A percentile compares a stretch with the other conserved stretches of the same genome.
Evolutionary conservation across 2,113 vertebrate species (phyloP).

Genomic region (Lamprotornis superbus): DNA sequence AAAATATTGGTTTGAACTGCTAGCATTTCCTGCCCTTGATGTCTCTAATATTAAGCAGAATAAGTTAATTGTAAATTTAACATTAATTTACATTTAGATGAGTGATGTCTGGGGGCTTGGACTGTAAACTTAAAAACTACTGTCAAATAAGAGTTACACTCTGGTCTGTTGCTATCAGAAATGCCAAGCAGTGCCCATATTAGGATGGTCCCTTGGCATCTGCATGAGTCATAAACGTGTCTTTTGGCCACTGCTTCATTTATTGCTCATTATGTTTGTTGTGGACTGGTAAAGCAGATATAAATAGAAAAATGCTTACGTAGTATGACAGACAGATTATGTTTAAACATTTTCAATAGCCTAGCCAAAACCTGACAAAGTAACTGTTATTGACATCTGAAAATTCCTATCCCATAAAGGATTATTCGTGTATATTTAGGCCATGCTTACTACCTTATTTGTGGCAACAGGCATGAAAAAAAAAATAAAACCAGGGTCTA

Average conservation of each 20-base stretch:
- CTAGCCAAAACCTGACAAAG: conserved; percentile 33
- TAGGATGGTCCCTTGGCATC: conserved; percentile 52
- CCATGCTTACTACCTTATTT: background rate
- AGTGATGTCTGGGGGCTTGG: background rate
- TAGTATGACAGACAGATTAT: conserved; percentile 27
- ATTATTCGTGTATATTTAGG: conserved; percentile 24
- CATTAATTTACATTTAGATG: background rate
- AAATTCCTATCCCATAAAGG: conserved; percentile 10
- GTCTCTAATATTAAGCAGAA: background rate
- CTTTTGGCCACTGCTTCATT: conserved; percentile 57
- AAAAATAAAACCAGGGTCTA: background rate
- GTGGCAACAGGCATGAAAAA: background rate
- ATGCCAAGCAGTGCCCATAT: conserved; percentile 35
- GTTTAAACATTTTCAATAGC: conserved; percentile 15
- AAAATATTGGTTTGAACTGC: background rate
- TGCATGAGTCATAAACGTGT: conserved; percentile 50
- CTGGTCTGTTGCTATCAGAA: conserved; percentile 1
- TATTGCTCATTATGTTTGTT: conserved; percentile 47
- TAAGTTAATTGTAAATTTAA: background rate
- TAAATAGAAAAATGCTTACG: conserved; percentile 61
- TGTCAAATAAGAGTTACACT: background rate
- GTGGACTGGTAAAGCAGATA: conserved; percentile 44
- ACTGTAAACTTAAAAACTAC: background rate
- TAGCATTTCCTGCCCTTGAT: background rate
- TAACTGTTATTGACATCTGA: conserved; percentile 26